A percentile compares a stretch with the other conserved stretches of the same genome.
Conservation (phyloP, 2,113 vertebrate species). For the Psilopogon haemacephalus region DNA sequence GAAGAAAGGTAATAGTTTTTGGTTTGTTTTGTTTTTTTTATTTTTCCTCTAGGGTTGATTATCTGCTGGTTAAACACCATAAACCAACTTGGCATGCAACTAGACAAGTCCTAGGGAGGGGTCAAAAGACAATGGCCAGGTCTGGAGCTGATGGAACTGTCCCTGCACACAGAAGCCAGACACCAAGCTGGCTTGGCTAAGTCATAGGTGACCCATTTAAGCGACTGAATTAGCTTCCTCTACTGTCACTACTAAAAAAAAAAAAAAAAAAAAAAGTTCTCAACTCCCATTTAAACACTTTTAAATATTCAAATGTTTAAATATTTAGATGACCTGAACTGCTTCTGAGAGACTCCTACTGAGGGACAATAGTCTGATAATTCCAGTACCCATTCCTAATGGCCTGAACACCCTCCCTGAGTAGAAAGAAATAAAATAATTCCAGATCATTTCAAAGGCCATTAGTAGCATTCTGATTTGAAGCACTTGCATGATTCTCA, state of each 20-base stretch:
- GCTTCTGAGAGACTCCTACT: neutral
- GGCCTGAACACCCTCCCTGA: neutral
- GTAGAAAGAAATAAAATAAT: neutral
- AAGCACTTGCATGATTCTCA: neutral
- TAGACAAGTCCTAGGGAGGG: neutral
- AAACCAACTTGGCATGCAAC: neutral
- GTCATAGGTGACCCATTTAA: neutral
- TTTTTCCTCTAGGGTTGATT: neutral
- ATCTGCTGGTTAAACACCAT: neutral
- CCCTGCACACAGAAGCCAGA: neutral
- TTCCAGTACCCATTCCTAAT: neutral
- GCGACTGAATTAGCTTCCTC: neutral
- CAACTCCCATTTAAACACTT: conserved; percentile 1
- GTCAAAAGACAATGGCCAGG: neutral
- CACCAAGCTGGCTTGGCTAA: neutral
- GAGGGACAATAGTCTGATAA: neutral
- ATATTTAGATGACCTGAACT: conserved; percentile 27
- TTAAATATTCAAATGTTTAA: conserved; percentile 56
- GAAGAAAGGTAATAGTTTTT: neutral
- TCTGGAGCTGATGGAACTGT: neutral
- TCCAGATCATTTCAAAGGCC: neutral
- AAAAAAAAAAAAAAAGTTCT: neutral
- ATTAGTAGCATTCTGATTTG: neutral
- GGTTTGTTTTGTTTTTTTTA: too few relatives aligned
- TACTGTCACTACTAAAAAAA: neutral